Evolutionary conservation across 2,113 vertebrate species (phyloP), one percentile per base, ranked within the genome.

Genomic region (Pipa parva): DNA sequence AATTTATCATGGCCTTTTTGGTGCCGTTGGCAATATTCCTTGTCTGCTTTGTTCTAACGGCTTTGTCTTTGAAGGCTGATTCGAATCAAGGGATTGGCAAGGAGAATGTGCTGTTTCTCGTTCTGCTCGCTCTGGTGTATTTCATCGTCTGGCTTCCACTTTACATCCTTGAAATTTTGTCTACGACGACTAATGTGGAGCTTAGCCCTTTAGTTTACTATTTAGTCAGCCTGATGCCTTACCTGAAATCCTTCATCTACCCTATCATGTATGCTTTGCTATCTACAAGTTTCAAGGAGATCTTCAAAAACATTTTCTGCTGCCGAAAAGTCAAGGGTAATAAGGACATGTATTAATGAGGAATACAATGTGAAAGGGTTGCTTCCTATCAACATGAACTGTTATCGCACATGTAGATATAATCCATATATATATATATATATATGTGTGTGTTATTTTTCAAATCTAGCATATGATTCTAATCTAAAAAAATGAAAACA

Each of bases 231-330:
- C 26, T 70, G n/a, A 24, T 70, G 17, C 66, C 66, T 31, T 70
- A 70, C 27, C 5, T 61, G 33, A 70, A 70, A 42, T 61, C 57
- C n/a, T 70, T 57, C 7, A 8, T 70, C 49, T 70, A 70, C n/a
- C 66, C 66, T 5, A 12, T 61, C 20, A 6, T 70, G 22, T 70
- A 70, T 25, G 66, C 31, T 25, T 29, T 54, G n/a, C 8, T 60
- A 18, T 70, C 48, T 12, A 2, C 21, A 52, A 46, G 20, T 26
- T 61, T 70, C 27, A 70, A 42, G 22, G 25, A 61, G 11, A 4
- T 8, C 2, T 54, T 17, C 11, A 54, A n/a, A 6, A 52, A 12
- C 17, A 37, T 61, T 17, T 31, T 61, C 37, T 70, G 58, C 39
- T 61, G 66, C 18, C 39, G 17, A 46, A 59, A 61, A 2, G 12